A percentile compares a stretch with the other conserved stretches of the same genome.
Conservation (phyloP, 2,888 invertebrate species). For the Sussaba pulchella region DNA sequence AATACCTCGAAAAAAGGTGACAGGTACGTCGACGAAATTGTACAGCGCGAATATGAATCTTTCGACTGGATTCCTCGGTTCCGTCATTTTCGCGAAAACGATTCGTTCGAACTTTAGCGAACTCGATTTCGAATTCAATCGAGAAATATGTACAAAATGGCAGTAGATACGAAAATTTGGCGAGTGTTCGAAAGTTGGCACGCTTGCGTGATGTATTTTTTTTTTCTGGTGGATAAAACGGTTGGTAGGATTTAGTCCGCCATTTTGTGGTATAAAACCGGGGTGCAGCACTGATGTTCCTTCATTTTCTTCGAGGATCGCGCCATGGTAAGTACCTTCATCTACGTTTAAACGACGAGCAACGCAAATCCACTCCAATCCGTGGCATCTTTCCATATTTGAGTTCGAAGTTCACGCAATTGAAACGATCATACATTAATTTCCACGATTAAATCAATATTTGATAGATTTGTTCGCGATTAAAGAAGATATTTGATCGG, state of each 20-base stretch:
- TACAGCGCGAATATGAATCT: conserved; percentile 86
- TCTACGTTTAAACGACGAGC: neutral
- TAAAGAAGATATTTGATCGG: neutral
- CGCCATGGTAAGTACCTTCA: conserved; percentile 74
- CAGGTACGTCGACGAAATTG: conserved; percentile 88
- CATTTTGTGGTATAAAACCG: conserved; percentile 67
- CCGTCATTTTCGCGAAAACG: conserved; percentile 31
- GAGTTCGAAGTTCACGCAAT: neutral
- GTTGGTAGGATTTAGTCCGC: conserved; percentile 54
- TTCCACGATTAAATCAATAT: conserved; percentile 32
- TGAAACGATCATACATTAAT: conserved; percentile 2
- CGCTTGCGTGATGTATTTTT: conserved; percentile 1
- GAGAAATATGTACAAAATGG: conserved; percentile 57
- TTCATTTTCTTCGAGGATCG: conserved; percentile 76
- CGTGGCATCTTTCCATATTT: conserved; percentile 56
- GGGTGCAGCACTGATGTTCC: conserved; percentile 56
- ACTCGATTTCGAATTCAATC: conserved; percentile 23
- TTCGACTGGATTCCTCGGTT: conserved; percentile 84
- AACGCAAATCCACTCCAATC: conserved; percentile 63
- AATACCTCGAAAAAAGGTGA: conserved; percentile 91
- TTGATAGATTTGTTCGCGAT: conserved; percentile 26
- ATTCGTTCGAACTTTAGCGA: neutral
- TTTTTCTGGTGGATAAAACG: neutral
- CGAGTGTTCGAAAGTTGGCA: conserved; percentile 25
- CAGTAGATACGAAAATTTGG: conserved; percentile 52